These are phyloP conservation scores for Aurelia aurita complex sp. Pacific DNA, from an alignment of 30 jellyfish, hydroid and myxozoan species.

Conservation along the genomic window DNA sequence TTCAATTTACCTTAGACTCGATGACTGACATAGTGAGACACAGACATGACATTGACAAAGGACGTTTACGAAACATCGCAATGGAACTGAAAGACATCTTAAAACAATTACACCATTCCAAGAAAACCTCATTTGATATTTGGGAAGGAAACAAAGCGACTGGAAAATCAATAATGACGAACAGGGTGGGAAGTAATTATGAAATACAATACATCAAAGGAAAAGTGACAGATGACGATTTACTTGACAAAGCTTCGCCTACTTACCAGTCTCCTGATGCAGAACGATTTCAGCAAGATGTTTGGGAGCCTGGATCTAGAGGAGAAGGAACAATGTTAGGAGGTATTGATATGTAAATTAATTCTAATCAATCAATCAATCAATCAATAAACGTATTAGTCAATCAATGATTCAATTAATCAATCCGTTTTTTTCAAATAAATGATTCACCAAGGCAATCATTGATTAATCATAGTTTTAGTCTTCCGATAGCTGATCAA, in stretches of 20 bases:
- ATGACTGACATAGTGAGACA: constrained; percentile 39
- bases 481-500: too few relatives aligned
- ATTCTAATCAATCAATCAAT: too few relatives aligned
- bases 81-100: constrained; percentile 82
- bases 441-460: too few relatives aligned
- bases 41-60: constrained; percentile 54
- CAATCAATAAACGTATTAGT: too few relatives aligned
- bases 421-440: too few relatives aligned
- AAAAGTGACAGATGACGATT: constrained; percentile 53
- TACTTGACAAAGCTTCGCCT: constrained; percentile 17
- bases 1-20: constrained; percentile 5
- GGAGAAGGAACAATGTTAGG: constrained; percentile 81
- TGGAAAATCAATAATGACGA: constrained; percentile 22
- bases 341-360: constrained; percentile 21
- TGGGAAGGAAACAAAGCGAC: constrained; percentile 49
- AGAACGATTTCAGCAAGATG: constrained; percentile 80
- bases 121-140: constrained; percentile 41
- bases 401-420: too few relatives aligned
- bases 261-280: constrained; percentile 73
- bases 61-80: constrained; percentile 55
- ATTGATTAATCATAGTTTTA: too few relatives aligned
- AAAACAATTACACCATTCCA: constrained; percentile 50
- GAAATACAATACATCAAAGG: constrained; percentile 64
- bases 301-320: constrained; percentile 93
- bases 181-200: constrained; percentile 65